A percentile compares a stretch with the other conserved stretches of the same genome.
These are phyloP conservation scores for Hyperoplus lanceolatus DNA, from an alignment of 2,797 vertebrate species.

Conservation along the genomic window DNA sequence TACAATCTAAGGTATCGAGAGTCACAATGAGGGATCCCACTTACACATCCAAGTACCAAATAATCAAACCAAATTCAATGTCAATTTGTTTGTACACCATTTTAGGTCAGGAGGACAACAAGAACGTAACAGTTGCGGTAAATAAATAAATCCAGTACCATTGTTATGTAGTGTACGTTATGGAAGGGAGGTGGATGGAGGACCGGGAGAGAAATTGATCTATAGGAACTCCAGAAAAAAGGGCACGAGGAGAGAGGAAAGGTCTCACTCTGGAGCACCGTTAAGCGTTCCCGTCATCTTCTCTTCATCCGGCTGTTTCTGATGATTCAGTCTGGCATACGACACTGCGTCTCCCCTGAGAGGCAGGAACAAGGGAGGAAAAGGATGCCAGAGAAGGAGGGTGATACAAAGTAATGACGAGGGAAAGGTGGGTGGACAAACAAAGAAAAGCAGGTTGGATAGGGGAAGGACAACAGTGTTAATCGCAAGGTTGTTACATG, in stretches of 20 bases:
- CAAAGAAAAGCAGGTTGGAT: conserved; percentile 28
- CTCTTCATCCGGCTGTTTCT: conserved; percentile 91
- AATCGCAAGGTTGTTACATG: conserved; percentile 26
- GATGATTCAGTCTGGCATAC: conserved; percentile 94
- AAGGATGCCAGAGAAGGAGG: conserved; percentile 16
- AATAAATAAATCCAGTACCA: conserved; percentile 57
- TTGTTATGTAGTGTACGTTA: conserved; percentile 19
- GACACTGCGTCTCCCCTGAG: conserved; percentile 93
- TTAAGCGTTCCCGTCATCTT: conserved; percentile 84
- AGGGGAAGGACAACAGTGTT: conserved; percentile 30
- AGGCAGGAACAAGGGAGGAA: neutral
- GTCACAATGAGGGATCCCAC: conserved; percentile 20
- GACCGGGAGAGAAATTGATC: neutral
- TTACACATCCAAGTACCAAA: conserved; percentile 45
- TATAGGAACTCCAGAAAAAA: conserved; percentile 23
- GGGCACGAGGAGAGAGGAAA: neutral
- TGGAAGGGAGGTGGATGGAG: conserved; percentile 12
- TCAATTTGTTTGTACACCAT: conserved; percentile 22
- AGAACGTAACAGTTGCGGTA: conserved; percentile 34
- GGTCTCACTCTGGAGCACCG: conserved; percentile 84
- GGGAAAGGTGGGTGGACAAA: conserved; percentile 25
- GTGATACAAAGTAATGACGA: conserved; percentile 38
- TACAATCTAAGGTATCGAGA: neutral
- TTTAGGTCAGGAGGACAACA: conserved; percentile 18
- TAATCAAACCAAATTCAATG: conserved; percentile 28